Base-by-base conservation (phyloP, 2,888 invertebrate genomes). In the Thereva unica region DNA sequence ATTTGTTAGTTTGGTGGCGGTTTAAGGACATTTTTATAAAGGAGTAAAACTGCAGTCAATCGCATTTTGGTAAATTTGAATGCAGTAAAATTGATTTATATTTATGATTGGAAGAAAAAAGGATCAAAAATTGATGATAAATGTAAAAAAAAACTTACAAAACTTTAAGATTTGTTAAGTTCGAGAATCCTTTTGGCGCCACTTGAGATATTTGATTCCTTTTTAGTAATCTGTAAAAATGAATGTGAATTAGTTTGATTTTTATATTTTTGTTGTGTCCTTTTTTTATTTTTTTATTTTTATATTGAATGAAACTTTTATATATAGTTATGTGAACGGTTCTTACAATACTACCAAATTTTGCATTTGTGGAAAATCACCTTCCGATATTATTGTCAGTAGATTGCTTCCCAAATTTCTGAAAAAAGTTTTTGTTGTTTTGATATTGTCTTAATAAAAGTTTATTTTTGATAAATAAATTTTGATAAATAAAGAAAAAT, bases 171-270 rank as follows among this genome's bases (percentile, higher is more conserved):
- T 87, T 87, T 68, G 89, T 88, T 74, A 94, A 84, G 82, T 90
- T 89, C 73, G 83, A 82, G 80, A 97, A 94, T 67, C 93, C 92
- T 73, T 87, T 86, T 73, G 87, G 87, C 73, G 90, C 87, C 75
- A 97, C 90, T 78, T 85, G 83, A 71, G 85, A 83, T 78, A 97
- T 90, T 82, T 88, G 89, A 85, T 97, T 97, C 77, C 92, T 85
- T 78, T 91, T 90, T 78, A 96, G 85, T 76, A 93, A 86, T 78
- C 95, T 96, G 86, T 69, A 83, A 84, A 70, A 73, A 70, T 69
- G 72, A 71, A 71, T 38, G 12, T 68, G 67, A 69, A 71, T 63
- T 64, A 65, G 52, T 42, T 50, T 53, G 56, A 69, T 49, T 54
- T 42, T 57, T 10, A 45, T n/a, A 66, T 53, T 42, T 57, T 61